Evolutionary conservation across 2,797 vertebrate species (phyloP), one percentile per base, ranked within the genome.

Genomic region (Enteromius mattozi): DNA sequence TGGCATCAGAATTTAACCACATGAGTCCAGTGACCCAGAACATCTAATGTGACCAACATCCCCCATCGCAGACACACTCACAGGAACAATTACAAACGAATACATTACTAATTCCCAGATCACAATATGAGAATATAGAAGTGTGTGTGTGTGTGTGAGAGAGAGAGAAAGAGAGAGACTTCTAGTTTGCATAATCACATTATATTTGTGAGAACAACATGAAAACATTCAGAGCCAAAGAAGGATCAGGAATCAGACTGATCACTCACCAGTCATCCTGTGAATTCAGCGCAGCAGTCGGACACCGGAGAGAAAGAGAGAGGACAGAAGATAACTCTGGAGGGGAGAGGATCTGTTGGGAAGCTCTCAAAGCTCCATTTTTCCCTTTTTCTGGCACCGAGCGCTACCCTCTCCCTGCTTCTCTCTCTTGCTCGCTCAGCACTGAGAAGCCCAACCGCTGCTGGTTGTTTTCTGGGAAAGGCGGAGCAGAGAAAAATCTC

Each of bases 241-340:
- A 78, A 61, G 16, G 9, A 33, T 61, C 51, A 61, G 33, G 19
- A n/a, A 65, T 70, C n/a, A 47, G 35, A 61, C 47, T n/a, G 35
- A 76, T 66, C 70, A 86, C 88, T 89, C 83, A 89, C 88, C 86
- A 78, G 80, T 33, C 88, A 89, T 89, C 74, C 24, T 89, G 51
- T 82, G 83, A 76, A 70, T 72, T 78, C 69, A 63, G 54, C 24
- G 1, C 37, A 80, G 78, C 78, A 66, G 77, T 33, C 71, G 27
- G 68, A 78, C 56, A 33, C 56, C 21, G 61, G 49, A 74, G 71
- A 75, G 81, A 80, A 66, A 19, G 19, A 63, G 74, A 74, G 80
- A 80, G 76, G 69, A 65, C 33, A 81, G 54, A 75, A 56, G 35
- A 78, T 4, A 17, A 84, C 69, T 71, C 51, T 78, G 69, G 37